Conservation (phyloP, 2,113 vertebrate genomes). For the human (Homo sapiens) region DNA sequence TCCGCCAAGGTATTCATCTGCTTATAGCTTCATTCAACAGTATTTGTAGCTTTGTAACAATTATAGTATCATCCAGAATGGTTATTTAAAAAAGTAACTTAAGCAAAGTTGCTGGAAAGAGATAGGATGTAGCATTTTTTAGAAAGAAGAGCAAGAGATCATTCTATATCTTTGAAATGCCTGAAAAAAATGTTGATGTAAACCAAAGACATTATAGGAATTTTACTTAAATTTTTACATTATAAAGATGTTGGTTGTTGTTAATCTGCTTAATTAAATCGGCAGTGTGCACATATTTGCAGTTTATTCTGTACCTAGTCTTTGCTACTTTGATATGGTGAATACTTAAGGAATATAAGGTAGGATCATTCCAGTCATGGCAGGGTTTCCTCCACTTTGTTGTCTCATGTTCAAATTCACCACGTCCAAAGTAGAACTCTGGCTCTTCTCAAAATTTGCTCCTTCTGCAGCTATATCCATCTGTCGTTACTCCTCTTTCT, state of each 20-base stretch:
- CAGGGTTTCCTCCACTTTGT: not conserved
- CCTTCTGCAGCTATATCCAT: not conserved
- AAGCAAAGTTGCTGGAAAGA: constrained; percentile 7
- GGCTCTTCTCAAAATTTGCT: not conserved
- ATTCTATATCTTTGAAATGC: constrained; percentile 21
- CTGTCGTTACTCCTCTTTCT: not conserved
- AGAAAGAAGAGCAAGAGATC: not conserved
- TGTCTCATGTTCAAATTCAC: not conserved
- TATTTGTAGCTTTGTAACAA: not conserved
- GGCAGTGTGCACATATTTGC: not conserved
- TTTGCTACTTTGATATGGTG: not conserved
- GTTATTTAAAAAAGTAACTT: constrained; percentile 32
- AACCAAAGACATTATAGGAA: not conserved
- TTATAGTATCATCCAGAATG: not conserved
- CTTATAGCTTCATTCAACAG: not conserved
- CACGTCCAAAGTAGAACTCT: not conserved
- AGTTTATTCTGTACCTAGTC: not conserved
- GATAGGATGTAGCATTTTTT: not conserved
- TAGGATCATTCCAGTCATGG: not conserved
- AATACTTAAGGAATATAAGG: not conserved
- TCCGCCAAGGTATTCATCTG: constrained; percentile 84
- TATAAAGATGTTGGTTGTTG: not conserved
- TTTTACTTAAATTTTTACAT: not conserved
- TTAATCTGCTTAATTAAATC: not conserved
- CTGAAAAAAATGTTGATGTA: not conserved